phyloP scores from a whole-genome alignment of 2,797 vertebrate species.

The Cyprinodon diabolis region DNA sequence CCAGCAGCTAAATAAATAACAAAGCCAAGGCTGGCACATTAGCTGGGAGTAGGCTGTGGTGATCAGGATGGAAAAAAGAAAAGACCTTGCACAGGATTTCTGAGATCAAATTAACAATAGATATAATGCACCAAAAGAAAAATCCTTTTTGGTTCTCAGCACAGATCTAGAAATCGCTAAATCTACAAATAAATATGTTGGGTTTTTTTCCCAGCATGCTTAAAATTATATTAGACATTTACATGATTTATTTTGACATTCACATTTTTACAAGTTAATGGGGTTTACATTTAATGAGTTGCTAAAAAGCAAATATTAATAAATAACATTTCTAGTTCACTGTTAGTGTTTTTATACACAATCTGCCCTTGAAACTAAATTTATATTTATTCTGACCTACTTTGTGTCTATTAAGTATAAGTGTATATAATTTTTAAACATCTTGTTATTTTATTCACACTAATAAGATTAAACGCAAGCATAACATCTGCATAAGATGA shows the following conservation, averaged over 20 bases:
- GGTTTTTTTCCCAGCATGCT: not conserved
- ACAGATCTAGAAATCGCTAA: not conserved
- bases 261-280: not conserved
- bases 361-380: no score
- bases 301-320: not conserved
- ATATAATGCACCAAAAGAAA: not conserved
- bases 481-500: no score
- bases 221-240: not conserved
- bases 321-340: not conserved
- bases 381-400: not conserved
- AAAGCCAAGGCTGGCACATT: conserved; percentile 46
- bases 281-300: not conserved
- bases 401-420: not conserved
- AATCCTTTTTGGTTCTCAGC: not conserved
- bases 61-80: conserved; percentile 12
- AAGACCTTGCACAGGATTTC: conserved; percentile 36
- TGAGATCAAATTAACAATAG: conserved; percentile 20
- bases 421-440: no score
- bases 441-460: no score
- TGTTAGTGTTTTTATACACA: not conserved
- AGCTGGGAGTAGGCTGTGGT: conserved; percentile 39
- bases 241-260: not conserved
- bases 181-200: not conserved
- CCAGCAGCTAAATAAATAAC: conserved; percentile 65
- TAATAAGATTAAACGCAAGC: no score